Base-by-base conservation (phyloP, 1,140 invertebrate species). In the Drosophila busckii region DNA sequence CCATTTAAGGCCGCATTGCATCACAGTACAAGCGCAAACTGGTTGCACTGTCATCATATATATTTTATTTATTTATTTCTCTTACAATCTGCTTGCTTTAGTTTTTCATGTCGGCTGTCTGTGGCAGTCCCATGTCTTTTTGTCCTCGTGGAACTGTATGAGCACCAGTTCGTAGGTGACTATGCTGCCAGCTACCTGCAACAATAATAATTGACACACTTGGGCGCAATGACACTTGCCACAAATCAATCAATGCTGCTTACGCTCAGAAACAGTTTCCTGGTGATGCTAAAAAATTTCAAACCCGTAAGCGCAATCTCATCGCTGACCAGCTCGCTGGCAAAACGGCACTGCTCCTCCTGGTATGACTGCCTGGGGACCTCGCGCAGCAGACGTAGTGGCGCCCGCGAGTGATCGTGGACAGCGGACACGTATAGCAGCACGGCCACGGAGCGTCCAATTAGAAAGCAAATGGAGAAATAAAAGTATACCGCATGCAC, bases 151-250 rank as follows among this genome's bases (percentile, higher is more conserved):
- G 29, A 86, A 86, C 52, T 86, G 84, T 41, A 91, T 89, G 2
- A 92, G 85, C 10, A 92, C 90, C 4, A 92, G 73, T 80, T 92
- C 91, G 44, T 92, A 92, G 1, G 91, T 92, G 3, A 92, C 89
- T 52, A 92, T 91, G 4, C 91, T 92, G 26, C 91, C 91, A 10
- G 91, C 91, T 52, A 82, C 49, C 76, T 34, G 91, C 19, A 17
- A 29, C 25, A 15, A 17, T 26, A 28, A 41, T 16, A 28, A 12
- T 12, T 13, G 4, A 28, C 22, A 28, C n/a, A 17, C 34, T 8
- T 3, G 8, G 8, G 3, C 12, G 16, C 32, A 17, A 13, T 34
- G 12, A 12, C 40, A 28, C 31, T 6, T 48, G 45, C 9, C 16
- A 45, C 2, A 12, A 40, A 50, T 58, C 54, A 45, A 44, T 45